Percentiles rank a stretch among this genome's conserved stretches.
Evolutionary conservation across 2,888 invertebrate species (phyloP).

Genomic region (Platypus cylindrus): DNA sequence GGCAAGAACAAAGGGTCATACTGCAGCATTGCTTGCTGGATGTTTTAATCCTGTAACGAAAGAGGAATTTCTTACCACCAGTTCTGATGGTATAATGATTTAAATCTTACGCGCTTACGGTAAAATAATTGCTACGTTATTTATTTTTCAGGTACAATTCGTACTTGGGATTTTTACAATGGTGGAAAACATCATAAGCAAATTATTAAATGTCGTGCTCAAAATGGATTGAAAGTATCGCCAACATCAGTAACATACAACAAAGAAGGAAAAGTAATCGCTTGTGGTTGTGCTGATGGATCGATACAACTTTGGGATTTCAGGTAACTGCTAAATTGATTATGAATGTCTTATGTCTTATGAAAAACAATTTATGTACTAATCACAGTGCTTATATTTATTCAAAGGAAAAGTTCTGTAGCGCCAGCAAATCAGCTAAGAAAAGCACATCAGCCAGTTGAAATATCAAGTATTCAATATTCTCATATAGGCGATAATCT

Average conservation of each 20-base stretch:
- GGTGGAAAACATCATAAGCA: conserved; percentile 66
- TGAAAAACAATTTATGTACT: too few relatives aligned
- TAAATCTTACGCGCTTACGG: neutral
- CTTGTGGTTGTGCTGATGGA: conserved; percentile 88
- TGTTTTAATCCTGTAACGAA: conserved; percentile 63
- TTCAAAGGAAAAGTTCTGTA: conserved; percentile 65
- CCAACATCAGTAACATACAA: conserved; percentile 67
- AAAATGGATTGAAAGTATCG: conserved; percentile 73
- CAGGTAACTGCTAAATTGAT: conserved; percentile 8
- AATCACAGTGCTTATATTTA: neutral
- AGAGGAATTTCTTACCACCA: conserved; percentile 90
- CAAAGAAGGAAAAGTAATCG: conserved; percentile 60
- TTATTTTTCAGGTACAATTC: conserved; percentile 46
- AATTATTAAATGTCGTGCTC: conserved; percentile 77
- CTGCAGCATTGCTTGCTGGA: conserved; percentile 77
- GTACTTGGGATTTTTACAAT: conserved; percentile 74
- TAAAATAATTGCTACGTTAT: neutral
- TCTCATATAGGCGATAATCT: conserved; percentile 74
- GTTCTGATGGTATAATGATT: conserved; percentile 63
- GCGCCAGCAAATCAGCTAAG: conserved; percentile 69
- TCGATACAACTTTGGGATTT: conserved; percentile 97
- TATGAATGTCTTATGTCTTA: conserved; percentile 3
- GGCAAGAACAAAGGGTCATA: conserved; percentile 84
- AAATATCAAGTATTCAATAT: conserved; percentile 74
- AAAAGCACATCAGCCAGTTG: conserved; percentile 68